phyloP scores from a whole-genome alignment of 2,797 vertebrate species.

The Oreortyx pictus region DNA sequence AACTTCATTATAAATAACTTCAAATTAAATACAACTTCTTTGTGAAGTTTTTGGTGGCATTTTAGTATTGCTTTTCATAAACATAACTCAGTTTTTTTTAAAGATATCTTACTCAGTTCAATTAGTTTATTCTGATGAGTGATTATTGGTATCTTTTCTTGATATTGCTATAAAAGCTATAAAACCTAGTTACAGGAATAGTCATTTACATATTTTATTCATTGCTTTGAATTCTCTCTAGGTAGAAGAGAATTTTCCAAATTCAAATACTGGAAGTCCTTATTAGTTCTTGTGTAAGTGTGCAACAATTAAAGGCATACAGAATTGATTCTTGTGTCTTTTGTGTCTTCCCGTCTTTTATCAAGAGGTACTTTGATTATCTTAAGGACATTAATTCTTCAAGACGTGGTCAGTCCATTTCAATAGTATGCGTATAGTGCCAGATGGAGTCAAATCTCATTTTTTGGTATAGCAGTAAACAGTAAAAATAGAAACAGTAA shows the following conservation, averaged over 20 bases:
- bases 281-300: background rate
- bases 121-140: constrained; percentile 5
- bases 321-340: constrained; percentile 35
- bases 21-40: background rate
- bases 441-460: background rate
- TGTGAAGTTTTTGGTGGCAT: background rate
- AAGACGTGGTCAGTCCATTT: background rate
- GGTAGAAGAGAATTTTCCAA: constrained; percentile 27
- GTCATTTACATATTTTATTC: constrained; percentile 59
- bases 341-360: background rate
- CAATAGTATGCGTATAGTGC: background rate
- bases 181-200: constrained; percentile 48
- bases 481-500: background rate
- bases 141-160: background rate
- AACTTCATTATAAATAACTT: background rate
- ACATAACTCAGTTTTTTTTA: background rate
- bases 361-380: constrained; percentile 11
- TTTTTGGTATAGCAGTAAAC: background rate
- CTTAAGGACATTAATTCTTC: background rate
- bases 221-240: constrained; percentile 19
- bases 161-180: constrained; percentile 7
- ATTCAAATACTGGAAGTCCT: constrained; percentile 24
- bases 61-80: background rate
- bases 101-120: background rate
- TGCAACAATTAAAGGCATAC: constrained; percentile 8